Evolutionary conservation across 2,888 invertebrate species (phyloP).

Genomic region (Cataglyphis cursor): DNA sequence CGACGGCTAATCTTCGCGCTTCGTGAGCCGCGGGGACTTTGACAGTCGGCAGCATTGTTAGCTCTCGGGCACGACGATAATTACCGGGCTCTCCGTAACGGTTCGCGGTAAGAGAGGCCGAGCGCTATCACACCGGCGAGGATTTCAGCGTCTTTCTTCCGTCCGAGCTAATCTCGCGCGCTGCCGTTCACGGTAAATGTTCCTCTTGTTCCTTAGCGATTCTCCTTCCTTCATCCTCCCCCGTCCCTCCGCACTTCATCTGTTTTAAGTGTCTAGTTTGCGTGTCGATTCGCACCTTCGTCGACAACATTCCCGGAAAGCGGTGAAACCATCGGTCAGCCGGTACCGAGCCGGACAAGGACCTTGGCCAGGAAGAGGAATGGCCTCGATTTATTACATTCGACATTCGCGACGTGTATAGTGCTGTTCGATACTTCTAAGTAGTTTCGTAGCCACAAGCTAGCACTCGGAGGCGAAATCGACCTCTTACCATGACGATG

Average conservation of each 20-base stretch:
- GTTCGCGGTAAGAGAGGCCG: conserved; percentile 43
- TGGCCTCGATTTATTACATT: conserved; percentile 52
- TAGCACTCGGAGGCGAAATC: conserved; percentile 21
- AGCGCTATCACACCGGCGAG: conserved; percentile 63
- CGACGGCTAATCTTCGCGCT: conserved; percentile 74
- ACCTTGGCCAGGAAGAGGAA: conserved; percentile 32
- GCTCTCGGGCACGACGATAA: conserved; percentile 73
- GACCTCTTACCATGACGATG: background rate
- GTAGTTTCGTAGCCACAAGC: background rate
- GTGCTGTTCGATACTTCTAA: background rate
- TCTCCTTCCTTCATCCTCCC: conserved; percentile 18
- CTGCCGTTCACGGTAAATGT: conserved; percentile 46
- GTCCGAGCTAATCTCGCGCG: conserved; percentile 29
- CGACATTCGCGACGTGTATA: background rate
- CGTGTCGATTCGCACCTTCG: conserved; percentile 63
- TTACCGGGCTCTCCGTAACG: conserved; percentile 70
- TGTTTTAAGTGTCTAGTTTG: conserved; percentile 45
- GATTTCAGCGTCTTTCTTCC: conserved; percentile 60
- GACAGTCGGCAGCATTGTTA: conserved; percentile 80
- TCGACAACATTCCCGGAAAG: conserved; percentile 58
- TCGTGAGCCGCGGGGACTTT: conserved; percentile 60
- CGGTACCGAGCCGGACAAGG: conserved; percentile 33
- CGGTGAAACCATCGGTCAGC: conserved; percentile 21
- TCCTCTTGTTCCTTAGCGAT: conserved; percentile 34
- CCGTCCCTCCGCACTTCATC: background rate